Base-by-base conservation (phyloP, 1,140 invertebrate genomes). In the Bacillus rossius region DNA sequence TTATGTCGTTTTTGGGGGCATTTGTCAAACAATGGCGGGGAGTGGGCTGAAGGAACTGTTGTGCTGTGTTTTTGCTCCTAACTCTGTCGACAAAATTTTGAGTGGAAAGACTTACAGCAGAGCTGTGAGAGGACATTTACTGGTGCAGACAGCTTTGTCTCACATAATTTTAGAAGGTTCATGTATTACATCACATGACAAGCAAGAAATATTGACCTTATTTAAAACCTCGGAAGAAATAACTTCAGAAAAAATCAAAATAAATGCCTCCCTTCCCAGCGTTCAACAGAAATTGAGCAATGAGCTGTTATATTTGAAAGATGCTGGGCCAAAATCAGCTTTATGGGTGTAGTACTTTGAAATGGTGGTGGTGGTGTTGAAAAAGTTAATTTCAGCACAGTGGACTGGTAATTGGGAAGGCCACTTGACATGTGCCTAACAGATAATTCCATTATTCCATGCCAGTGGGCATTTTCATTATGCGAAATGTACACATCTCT, bases 1-100 rank as follows among this genome's bases (percentile, higher is more conserved):
- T 73, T n/a, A 73, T 75, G 67, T 72, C 71, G 14, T 76, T 72
- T 26, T 76, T 38, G 73, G 70, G 45, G 61, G 29, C 38, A 68
- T 75, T 55, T 72, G 72, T n/a, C 53, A 62, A 45, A 63, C 74
- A 34, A 75, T 75, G 72, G 50, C 50, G 26, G 70, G 66, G 4
- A 71, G 68, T 65, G 72, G 73, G 29, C 51, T 76, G 7, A 67
- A 71, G 52, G 70, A 75, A 60, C 34, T 68, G 10, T 66, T 66
- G 8, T 42, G 17, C 45, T 57, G 26, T 10, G 65, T 73, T 53
- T 72, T 66, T 66, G 70, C 66, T 7, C 22, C 59, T 49, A 62
- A 64, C 40, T 63, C 67, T 38, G 67, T 70, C 23, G 63, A 64
- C 8, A 71, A 75, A 65, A 73, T 73, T 64, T 45, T 51, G 8